These are phyloP conservation scores for Thymelicus acteon DNA, from an alignment of 2,888 invertebrate species.

Conservation along the genomic window DNA sequence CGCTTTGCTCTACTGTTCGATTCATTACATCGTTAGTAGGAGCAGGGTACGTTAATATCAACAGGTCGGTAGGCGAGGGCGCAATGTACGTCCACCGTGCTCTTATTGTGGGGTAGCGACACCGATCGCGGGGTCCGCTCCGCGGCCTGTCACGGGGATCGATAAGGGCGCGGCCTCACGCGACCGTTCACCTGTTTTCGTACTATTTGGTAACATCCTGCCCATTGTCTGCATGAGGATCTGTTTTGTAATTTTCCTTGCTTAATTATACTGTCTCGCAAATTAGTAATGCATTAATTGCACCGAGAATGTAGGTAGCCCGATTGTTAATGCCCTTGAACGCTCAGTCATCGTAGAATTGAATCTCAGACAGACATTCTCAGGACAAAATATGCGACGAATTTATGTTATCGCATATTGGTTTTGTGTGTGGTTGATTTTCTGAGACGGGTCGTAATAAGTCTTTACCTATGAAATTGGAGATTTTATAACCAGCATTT, in stretches of 20 bases:
- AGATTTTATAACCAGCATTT: no score
- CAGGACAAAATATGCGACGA: no score
- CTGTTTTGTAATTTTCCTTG: constrained; percentile 4
- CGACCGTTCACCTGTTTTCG: constrained; percentile 12
- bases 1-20: not conserved
- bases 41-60: not conserved
- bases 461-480: no score
- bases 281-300: constrained; percentile 1
- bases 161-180: constrained; percentile 30
- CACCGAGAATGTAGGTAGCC: not conserved
- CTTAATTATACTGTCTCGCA: constrained; percentile 1
- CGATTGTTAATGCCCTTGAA: not conserved
- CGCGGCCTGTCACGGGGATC: constrained; percentile 31
- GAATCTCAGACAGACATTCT: no score
- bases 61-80: not conserved
- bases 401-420: no score
- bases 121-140: constrained; percentile 17
- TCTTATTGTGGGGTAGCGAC: not conserved
- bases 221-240: not conserved
- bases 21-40: constrained; percentile 6
- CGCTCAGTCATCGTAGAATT: no score
- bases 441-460: no score
- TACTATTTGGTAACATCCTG: constrained; percentile 18
- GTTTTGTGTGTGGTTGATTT: no score
- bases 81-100: constrained; percentile 8